Evolutionary conservation across 2,888 invertebrate genomes (phyloP), one percentile per base, ranked within the genome.

Genomic region (Pecten maximus): DNA sequence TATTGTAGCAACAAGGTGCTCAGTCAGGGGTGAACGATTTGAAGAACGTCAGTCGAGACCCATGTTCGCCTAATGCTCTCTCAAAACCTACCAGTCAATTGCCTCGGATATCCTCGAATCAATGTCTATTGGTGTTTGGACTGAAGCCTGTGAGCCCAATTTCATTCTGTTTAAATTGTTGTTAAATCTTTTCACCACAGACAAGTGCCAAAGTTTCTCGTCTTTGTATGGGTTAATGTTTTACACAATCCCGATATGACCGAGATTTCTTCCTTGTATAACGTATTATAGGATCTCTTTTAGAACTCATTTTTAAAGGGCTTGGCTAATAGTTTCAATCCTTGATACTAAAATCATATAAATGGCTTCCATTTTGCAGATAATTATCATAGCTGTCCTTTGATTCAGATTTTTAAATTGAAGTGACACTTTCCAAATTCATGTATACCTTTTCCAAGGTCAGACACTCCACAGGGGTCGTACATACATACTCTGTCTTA

Each of bases 291-390:
- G 35, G 74, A 35, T 74, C 35, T 74, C 74, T 35, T 23, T 23
- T 74, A 12, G 35, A 74, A 35, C 74, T 74, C 74, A 44, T 28
- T 74, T 74, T 74, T 35, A 74, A 74, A 74, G 74, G 74, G 74
- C 74, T 74, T 28, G 74, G 74, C 74, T 74, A 74, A 74, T 74
- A 74, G 74, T 74, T 74, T 74, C 74, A 74, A 74, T 74, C 23
- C 74, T 74, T 74, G 35, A 74, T 23, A 23, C 23, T 54, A 54
- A 54, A 54, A 54, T 74, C 35, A 74, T 28, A 74, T 74, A 12
- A 74, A 74, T 74, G 35, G 74, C 35, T 74, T 74, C 35, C 12
- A 74, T 74, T 74, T 74, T 23, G 28, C 28, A 28, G 74, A 28
- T 74, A 74, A 74, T 74, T 74, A 74, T 74, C 10, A 35, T 28